Evolutionary conservation across 2,113 vertebrate genomes (phyloP).

Genomic region (Bos taurus): DNA sequence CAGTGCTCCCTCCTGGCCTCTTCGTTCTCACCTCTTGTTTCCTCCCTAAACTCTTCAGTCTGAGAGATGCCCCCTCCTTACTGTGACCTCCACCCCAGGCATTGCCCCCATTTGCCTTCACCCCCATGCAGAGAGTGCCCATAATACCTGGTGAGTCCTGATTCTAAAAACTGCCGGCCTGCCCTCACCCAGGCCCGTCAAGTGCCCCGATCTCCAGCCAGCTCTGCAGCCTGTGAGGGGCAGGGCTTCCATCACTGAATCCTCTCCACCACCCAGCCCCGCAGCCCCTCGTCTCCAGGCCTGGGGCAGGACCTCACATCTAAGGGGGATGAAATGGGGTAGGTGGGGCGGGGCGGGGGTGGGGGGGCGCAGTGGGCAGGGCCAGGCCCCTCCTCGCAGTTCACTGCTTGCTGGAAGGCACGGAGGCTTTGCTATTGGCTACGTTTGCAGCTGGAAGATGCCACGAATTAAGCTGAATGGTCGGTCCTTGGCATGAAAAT

Average conservation of each 20-base stretch:
- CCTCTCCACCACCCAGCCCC: neutral
- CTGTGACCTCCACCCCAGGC: neutral
- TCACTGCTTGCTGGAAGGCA: neutral
- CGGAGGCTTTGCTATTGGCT: neutral
- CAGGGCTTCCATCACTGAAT: too few relatives aligned
- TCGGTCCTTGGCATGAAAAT: neutral
- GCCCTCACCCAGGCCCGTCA: neutral
- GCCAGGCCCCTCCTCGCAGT: neutral
- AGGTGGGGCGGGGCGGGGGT: accelerated
- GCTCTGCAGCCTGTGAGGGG: neutral
- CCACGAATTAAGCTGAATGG: neutral
- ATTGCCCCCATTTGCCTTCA: neutral
- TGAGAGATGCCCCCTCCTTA: neutral
- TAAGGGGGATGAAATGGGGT: neutral
- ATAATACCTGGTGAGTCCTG: neutral
- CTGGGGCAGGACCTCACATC: neutral
- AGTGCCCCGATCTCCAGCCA: neutral
- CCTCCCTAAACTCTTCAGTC: neutral
- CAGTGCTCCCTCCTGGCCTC: neutral
- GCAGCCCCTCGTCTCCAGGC: neutral
- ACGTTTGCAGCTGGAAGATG: neutral
- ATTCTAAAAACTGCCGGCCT: neutral
- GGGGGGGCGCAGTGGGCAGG: neutral
- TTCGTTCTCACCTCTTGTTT: neutral
- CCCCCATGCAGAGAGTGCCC: neutral